Evolutionary conservation across 2,113 vertebrate genomes (phyloP).

Genomic region (Dendropsophus ebraccatus): DNA sequence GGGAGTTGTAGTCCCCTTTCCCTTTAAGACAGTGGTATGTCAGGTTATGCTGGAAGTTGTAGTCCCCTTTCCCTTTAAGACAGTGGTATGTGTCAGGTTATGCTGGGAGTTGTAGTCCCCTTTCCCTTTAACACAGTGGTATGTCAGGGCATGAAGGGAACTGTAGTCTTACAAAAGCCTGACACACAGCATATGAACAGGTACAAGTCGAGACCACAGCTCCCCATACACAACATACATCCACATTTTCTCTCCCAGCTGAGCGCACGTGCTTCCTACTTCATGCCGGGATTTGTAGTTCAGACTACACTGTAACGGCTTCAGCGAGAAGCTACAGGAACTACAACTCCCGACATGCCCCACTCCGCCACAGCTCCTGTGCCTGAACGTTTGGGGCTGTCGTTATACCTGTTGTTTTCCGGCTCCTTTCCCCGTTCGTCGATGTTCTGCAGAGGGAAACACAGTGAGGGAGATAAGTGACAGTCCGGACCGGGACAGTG

Average conservation of each 20-base stretch:
- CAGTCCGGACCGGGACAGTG: background rate
- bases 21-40: too few relatives aligned
- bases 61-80: too few relatives aligned
- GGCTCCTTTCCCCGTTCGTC: background rate
- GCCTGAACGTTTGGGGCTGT: too few relatives aligned
- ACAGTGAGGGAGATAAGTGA: background rate
- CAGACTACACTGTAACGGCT: background rate
- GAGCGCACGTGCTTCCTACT: background rate
- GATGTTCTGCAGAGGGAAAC: slow-evolving; percentile 25
- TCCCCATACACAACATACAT: background rate
- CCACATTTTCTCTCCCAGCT: background rate
- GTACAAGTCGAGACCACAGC: too few relatives aligned
- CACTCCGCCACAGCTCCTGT: background rate
- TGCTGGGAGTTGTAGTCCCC: too few relatives aligned
- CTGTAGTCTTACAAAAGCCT: background rate
- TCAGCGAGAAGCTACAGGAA: background rate
- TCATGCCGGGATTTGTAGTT: slow-evolving; percentile 47
- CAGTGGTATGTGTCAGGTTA: too few relatives aligned
- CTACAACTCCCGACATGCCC: slow-evolving; percentile 38
- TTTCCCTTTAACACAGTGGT: background rate
- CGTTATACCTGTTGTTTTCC: slow-evolving; percentile 3
- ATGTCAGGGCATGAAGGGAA: background rate
- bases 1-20: too few relatives aligned
- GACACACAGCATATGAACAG: too few relatives aligned
- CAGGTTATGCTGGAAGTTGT: too few relatives aligned